Percentiles rank a stretch among this genome's conserved stretches.
These are phyloP conservation scores for Hylia prasina DNA, from an alignment of 2,113 vertebrate species.

Conservation along the genomic window DNA sequence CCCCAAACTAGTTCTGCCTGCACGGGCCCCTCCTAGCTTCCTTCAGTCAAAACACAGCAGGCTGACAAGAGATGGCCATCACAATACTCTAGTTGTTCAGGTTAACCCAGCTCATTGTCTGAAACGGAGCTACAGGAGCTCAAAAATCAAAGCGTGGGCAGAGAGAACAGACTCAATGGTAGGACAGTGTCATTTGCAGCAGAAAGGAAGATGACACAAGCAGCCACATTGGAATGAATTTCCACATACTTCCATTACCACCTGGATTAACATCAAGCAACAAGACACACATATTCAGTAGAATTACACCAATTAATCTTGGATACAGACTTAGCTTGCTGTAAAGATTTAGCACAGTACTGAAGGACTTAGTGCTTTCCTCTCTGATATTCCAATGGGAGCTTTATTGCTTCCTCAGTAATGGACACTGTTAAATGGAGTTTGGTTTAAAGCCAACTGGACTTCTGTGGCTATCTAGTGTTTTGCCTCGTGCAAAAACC, in stretches of 20 bases:
- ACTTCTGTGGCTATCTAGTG: neutral
- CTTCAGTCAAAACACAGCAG: neutral
- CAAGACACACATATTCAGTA: neutral
- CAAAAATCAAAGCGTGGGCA: neutral
- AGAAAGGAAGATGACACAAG: neutral
- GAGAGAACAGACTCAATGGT: accelerated
- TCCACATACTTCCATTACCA: neutral
- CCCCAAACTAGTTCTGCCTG: neutral
- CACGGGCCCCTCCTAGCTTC: neutral
- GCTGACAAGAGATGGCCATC: neutral
- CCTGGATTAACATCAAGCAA: neutral
- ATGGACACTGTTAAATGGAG: neutral
- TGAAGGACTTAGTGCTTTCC: neutral
- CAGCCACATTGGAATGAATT: accelerated
- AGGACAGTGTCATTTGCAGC: neutral
- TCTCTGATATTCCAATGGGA: neutral
- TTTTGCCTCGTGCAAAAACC: neutral
- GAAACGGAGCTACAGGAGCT: neutral
- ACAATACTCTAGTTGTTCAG: neutral
- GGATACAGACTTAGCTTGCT: neutral
- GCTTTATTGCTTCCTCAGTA: neutral
- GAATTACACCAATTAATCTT: neutral
- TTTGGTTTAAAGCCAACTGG: neutral
- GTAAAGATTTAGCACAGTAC: neutral
- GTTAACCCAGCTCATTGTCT: neutral